Evolutionary conservation across 92 coral and sea anemone genomes (phyloP), one percentile per base, ranked within the genome.

Genomic region (Zoanthus gigantus): DNA sequence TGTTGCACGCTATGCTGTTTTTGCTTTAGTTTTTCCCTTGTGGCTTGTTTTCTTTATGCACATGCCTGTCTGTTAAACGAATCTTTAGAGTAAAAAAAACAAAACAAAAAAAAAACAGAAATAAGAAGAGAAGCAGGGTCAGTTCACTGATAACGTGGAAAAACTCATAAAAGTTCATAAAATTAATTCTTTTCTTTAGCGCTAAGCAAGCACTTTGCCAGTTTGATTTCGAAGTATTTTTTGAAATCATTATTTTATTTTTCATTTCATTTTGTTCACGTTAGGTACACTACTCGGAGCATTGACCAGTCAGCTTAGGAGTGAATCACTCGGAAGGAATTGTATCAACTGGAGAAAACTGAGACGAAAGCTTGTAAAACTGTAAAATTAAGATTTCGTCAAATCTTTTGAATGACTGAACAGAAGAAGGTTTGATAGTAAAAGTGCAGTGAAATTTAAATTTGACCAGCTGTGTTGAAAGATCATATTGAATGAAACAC

Each of bases 251-350:
- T 2, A 37, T 2, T 4, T 37, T 4, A 37, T 37, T 37, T 37
- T 37, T 1, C 17, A 54, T 53, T 9, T 79, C 85, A 58, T 34
- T 47, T 85, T 72, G 75, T 78, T 78, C 47, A 45, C 72, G 84
- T 31, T 78, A 95, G 98, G 98, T 95, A 75, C 98, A 95, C 87
- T 95, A 93, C 85, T 93, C 96, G 32, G 98, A 95, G 74, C 98
- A 95, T 86, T 94, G 94, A 8, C 98, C 92, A 2, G 96, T 88
- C 17, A 81, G 84, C 72, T 68, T 91, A 89, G 75, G 85, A 81
- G 93, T 87, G 3, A 85, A 89, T 60, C 95, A 89, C 58, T 72
- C 98, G 44, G 96, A 94, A 42, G 98, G 93, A 85, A 86, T 92
- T 45, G 92, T 90, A 5, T 92, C 94, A 7, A 58, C 92, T 0